Evolutionary conservation across 2,888 invertebrate species (phyloP).

Genomic region (Hydriomena furcata): DNA sequence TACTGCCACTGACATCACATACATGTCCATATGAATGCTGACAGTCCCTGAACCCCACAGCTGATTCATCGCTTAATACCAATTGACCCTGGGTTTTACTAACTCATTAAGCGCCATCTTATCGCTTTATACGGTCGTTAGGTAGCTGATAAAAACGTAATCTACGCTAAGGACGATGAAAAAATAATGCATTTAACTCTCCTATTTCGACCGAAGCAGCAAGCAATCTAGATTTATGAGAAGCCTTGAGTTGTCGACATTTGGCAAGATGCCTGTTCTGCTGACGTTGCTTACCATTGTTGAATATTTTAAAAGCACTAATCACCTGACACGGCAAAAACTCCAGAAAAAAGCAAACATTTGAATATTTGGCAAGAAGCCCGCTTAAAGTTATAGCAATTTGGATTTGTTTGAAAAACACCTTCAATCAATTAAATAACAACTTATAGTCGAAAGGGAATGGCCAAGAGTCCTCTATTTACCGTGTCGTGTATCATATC

Average conservation of each 20-base stretch:
- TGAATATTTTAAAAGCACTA: conserved; percentile 6
- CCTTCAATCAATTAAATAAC: not conserved
- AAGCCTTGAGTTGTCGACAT: conserved; percentile 1
- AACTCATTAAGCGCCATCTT: conserved; percentile 43
- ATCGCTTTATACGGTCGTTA: not conserved
- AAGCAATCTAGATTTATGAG: too few relatives aligned
- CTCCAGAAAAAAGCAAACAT: conserved; percentile 7
- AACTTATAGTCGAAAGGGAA: not conserved
- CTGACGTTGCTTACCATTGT: conserved; percentile 5
- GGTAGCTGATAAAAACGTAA: conserved; percentile 1
- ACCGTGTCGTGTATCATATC: too few relatives aligned
- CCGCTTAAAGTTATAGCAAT: not conserved
- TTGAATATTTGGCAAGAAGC: conserved; percentile 7
- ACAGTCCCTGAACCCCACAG: conserved; percentile 9
- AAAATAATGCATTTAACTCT: too few relatives aligned
- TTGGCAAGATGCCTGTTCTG: conserved; percentile 5
- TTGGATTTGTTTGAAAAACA: not conserved
- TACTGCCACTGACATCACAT: not conserved
- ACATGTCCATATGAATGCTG: conserved; percentile 1
- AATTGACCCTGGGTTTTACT: conserved; percentile 47
- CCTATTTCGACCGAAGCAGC: too few relatives aligned
- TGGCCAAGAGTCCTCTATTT: not conserved
- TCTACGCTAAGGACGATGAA: too few relatives aligned
- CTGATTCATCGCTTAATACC: conserved; percentile 43
- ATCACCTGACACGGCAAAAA: conserved; percentile 1